phyloP scores from a whole-genome alignment of 2,888 invertebrate species.

The Caenorhabditis sp. region DNA sequence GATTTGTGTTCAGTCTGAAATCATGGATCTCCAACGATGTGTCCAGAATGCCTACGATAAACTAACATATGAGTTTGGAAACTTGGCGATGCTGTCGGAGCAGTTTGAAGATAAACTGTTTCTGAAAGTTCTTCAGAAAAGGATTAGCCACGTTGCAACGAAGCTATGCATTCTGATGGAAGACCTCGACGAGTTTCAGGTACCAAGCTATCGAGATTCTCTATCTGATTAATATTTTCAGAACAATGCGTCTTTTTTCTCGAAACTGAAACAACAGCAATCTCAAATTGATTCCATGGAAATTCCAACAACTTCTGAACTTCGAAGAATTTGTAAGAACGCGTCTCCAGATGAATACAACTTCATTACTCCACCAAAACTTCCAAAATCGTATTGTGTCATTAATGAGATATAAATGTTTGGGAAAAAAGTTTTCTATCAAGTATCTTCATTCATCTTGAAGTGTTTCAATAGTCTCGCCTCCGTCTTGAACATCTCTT shows the following conservation, averaged over 20 bases:
- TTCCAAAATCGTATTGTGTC: conserved; percentile 19
- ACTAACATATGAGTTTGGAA: conserved; percentile 13
- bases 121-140: conserved; percentile 14
- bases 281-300: conserved; percentile 22
- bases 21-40: not conserved
- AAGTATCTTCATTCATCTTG: too few species aligned
- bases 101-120: conserved; percentile 32
- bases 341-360: not conserved
- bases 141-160: conserved; percentile 8
- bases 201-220: too few species aligned
- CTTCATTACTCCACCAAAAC: conserved; percentile 11
- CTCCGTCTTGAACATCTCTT: not conserved
- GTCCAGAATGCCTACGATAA: conserved; percentile 12
- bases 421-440: too few species aligned
- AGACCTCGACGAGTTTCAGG: conserved; percentile 18
- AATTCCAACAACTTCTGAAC: conserved; percentile 11
- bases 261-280: not conserved
- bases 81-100: not conserved
- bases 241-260: not conserved
- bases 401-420: conserved; percentile 9
- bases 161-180: conserved; percentile 19
- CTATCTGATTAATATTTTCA: not conserved
- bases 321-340: conserved; percentile 14
- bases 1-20: conserved; percentile 15
- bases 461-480: too few species aligned